Conservation (phyloP, 2,797 vertebrate species). For the Squalus acanthias region DNA sequence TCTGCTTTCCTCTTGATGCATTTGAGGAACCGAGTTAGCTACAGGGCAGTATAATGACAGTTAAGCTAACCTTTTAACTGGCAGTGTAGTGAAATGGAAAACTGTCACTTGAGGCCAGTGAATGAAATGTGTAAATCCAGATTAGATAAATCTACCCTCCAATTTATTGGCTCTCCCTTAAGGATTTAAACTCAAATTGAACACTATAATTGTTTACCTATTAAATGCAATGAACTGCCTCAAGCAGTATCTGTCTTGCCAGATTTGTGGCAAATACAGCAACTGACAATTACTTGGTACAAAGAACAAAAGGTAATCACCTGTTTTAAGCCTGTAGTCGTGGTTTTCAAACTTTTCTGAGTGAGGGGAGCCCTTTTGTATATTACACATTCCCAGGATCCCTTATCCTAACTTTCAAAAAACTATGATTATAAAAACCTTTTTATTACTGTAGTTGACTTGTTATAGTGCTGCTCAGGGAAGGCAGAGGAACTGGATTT, state of each 20-base stretch:
- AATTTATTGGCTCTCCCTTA: constrained; percentile 49
- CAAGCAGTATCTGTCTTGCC: constrained; percentile 42
- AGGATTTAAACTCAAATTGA: constrained; percentile 43
- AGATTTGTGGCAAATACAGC: constrained; percentile 18
- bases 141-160: constrained; percentile 48
- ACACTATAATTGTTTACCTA: constrained; percentile 49
- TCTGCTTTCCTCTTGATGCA: constrained; percentile 47
- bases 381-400: background rate
- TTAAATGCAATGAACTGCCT: constrained; percentile 48
- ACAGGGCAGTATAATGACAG: constrained; percentile 46
- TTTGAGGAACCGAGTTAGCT: constrained; percentile 45
- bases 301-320: background rate
- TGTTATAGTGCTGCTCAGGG: background rate
- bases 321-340: background rate
- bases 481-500: background rate
- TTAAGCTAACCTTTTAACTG: constrained; percentile 50
- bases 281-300: constrained; percentile 4
- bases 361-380: background rate
- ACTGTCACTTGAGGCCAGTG: constrained; percentile 48
- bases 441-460: background rate
- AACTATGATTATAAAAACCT: background rate
- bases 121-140: constrained; percentile 45
- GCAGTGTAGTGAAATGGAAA: constrained; percentile 48
- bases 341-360: background rate
- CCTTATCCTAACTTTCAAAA: background rate